Evolutionary conservation across 2,113 vertebrate genomes (phyloP), one percentile per base, ranked within the genome.

Genomic region (Ctenodactylus gundi): DNA sequence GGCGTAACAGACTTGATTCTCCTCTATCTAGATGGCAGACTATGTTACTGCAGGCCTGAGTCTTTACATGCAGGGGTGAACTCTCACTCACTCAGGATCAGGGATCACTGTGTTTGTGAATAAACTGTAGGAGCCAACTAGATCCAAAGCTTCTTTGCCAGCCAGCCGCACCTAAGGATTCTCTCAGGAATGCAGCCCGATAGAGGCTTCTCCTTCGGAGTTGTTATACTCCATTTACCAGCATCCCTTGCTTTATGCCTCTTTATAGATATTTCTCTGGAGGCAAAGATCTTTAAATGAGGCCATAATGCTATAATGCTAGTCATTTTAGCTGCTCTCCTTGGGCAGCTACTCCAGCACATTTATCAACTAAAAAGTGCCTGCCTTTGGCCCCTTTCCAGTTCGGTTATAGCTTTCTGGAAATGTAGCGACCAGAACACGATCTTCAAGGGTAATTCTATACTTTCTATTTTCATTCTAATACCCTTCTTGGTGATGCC

Each of bases 381-480:
- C 49, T 9, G 15, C 49, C 53, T 36, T 36, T 92, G 88, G 53
- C 13, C 36, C 23, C 3, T 82, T 90, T 72, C 90, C 87, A 83
- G 44, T 72, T 90, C 87, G 62, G 70, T 94, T 57, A 96, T n/a
- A 82, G 87, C 80, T 89, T 95, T 94, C 87, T 96, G 85, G 68
- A 96, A 96, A 46, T 62, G 73, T 58, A 86, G 68, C 76, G 57
- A 60, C 86, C 84, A 96, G 91, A 91, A 92, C 78, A 95, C 67
- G 86, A 72, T 95, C 95, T 85, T 95, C 84, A 78, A 90, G 90
- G 31, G 93, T 86, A 97, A 97, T 39, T 73, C 73, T 90, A 97
- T 89, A 96, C 94, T 97, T 97, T 96, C 96, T 95, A 94, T 97
- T 96, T 96, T 93, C 91, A 94, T 83, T 97, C 80, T 84, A 85